phyloP scores from a whole-genome alignment of 1,140 invertebrate genomes.

The Dolichoris vasculosae region DNA sequence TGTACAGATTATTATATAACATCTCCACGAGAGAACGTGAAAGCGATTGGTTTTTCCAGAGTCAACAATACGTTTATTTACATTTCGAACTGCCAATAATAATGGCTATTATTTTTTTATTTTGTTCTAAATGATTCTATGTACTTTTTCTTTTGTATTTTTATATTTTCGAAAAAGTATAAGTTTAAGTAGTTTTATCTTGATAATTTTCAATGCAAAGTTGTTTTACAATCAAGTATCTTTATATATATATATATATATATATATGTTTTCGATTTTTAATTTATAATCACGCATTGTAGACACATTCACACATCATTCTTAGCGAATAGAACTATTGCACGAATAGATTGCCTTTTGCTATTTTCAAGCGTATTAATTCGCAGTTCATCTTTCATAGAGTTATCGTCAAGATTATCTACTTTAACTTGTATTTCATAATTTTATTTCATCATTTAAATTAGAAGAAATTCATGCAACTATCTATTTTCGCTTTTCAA shows the following conservation, averaged over 20 bases:
- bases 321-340: conserved; percentile 19
- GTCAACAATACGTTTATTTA: conserved; percentile 51
- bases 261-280: neutral
- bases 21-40: conserved; percentile 36
- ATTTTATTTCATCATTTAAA: conserved; percentile 1
- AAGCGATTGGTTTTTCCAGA: conserved; percentile 42
- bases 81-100: conserved; percentile 22
- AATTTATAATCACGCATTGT: neutral
- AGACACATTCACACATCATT: neutral
- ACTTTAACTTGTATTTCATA: too few relatives aligned
- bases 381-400: neutral
- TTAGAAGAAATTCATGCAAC: conserved; percentile 32
- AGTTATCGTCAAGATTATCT: conserved; percentile 23
- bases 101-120: conserved; percentile 3
- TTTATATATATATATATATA: neutral
- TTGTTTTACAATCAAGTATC: conserved; percentile 29
- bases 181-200: conserved; percentile 34
- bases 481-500: conserved; percentile 25
- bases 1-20: conserved; percentile 47
- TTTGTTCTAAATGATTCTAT: neutral
- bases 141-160: neutral
- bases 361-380: neutral
- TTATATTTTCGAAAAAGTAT: conserved; percentile 37
- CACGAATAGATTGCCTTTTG: conserved; percentile 5
- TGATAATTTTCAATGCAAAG: conserved; percentile 43